Conservation (phyloP, 2,888 invertebrate species). For the Heterodera filipjevi region DNA sequence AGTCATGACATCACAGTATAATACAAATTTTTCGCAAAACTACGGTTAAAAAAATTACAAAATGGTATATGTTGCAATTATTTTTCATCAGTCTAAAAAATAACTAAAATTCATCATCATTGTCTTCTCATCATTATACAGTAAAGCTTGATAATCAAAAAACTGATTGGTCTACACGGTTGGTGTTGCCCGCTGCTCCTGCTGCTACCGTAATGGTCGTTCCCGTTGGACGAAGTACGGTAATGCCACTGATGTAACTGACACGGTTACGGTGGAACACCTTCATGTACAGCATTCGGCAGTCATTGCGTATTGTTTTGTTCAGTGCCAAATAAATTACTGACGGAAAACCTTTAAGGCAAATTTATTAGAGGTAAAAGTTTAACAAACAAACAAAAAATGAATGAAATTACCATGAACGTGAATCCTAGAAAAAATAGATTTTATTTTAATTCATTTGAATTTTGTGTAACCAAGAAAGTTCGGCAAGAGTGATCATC, state of each 20-base stretch:
- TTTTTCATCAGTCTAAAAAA: too few species aligned
- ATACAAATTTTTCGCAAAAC: too few species aligned
- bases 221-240: neutral
- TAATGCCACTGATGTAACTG: neutral
- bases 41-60: too few species aligned
- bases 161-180: too few species aligned
- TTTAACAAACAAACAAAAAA: neutral
- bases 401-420: neutral
- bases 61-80: too few species aligned
- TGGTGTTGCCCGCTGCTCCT: too few species aligned
- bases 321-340: constrained; percentile 34
- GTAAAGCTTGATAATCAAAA: too few species aligned
- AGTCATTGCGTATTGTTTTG: constrained; percentile 26
- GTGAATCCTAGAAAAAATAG: constrained; percentile 7
- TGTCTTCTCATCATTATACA: too few species aligned
- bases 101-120: too few species aligned
- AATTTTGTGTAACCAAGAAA: neutral
- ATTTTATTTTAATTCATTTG: constrained; percentile 4
- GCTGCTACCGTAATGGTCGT: too few species aligned
- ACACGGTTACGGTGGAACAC: constrained; percentile 1
- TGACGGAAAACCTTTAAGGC: constrained; percentile 30
- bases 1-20: too few species aligned
- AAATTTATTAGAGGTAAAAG: neutral
- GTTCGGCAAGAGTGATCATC: constrained; percentile 9
- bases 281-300: neutral